Conservation (phyloP, 2,113 vertebrate genomes). For the Nestor notabilis region DNA sequence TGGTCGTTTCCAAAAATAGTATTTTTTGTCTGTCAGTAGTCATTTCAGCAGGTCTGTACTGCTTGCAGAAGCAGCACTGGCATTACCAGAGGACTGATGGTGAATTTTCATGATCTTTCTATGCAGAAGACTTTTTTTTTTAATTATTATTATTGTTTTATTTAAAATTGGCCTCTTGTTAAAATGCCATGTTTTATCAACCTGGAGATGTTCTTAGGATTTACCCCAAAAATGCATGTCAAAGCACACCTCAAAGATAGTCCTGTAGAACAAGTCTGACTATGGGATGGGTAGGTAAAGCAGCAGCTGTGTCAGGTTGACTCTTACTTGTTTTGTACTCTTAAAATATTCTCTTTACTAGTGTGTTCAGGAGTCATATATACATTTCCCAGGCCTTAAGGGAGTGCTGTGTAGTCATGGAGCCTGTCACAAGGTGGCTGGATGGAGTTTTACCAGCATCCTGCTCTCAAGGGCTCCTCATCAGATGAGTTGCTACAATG, state of each 20-base stretch:
- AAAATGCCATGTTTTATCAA: background rate
- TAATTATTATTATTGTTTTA: no score
- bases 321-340: background rate
- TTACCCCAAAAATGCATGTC: background rate
- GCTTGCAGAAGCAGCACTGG: background rate
- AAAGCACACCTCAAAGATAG: background rate
- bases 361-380: background rate
- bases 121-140: rapidly evolving
- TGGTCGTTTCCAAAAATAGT: background rate
- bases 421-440: background rate
- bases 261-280: background rate
- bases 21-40: background rate
- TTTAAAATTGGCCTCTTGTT: background rate
- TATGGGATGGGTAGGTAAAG: background rate
- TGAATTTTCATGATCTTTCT: background rate
- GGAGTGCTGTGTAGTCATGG: rapidly evolving
- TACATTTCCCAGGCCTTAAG: background rate
- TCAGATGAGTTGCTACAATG: background rate
- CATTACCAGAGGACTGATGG: background rate
- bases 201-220: background rate
- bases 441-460: background rate
- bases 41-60: background rate
- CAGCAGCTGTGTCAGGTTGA: background rate
- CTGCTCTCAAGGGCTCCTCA: background rate
- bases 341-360: background rate